These are phyloP conservation scores for Aegotheles bennettii DNA, from an alignment of 2,113 vertebrate species.

Conservation along the genomic window DNA sequence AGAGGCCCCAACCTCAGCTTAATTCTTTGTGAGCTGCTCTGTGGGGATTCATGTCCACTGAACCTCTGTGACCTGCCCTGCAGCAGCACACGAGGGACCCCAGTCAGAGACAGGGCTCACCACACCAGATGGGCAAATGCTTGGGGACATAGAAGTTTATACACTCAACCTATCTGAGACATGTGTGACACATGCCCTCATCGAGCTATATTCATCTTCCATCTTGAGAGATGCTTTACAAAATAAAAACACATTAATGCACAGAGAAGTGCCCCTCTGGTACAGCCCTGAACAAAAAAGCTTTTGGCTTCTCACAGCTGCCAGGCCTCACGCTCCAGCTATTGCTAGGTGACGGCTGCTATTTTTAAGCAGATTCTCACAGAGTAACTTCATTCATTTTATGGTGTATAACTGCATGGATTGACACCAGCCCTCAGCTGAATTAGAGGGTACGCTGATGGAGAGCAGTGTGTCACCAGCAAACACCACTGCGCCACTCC, in stretches of 20 bases:
- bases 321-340: not conserved
- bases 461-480: rapidly evolving
- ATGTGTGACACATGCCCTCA: not conserved
- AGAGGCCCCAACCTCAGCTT: too few species aligned
- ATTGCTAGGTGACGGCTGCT: not conserved
- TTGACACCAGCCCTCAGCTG: not conserved
- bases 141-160: rapidly evolving
- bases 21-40: rapidly evolving
- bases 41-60: rapidly evolving
- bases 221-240: not conserved
- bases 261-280: not conserved
- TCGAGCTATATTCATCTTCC: not conserved
- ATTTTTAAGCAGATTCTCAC: not conserved
- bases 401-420: rapidly evolving
- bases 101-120: not conserved
- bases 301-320: not conserved
- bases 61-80: rapidly evolving
- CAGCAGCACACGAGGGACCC: not conserved
- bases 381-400: not conserved
- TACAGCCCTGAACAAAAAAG: not conserved
- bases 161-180: not conserved
- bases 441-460: rapidly evolving
- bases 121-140: rapidly evolving
- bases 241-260: not conserved
- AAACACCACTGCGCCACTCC: rapidly evolving